A percentile compares a stretch with the other conserved stretches of the same genome.
phyloP scores from a whole-genome alignment of 2,888 invertebrate species.

The Microctonus brassicae region DNA sequence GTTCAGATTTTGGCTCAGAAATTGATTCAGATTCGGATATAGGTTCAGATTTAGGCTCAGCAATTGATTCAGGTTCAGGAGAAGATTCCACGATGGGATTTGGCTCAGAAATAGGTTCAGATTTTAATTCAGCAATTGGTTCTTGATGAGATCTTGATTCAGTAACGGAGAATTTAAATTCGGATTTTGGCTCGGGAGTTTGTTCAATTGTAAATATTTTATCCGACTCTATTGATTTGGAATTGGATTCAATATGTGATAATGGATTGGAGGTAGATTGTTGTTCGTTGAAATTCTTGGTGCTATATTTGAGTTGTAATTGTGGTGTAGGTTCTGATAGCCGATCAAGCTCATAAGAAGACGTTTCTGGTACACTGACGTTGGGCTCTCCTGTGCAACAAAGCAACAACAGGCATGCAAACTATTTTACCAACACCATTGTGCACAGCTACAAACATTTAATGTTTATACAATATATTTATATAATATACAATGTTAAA shows the following conservation, averaged over 20 bases:
- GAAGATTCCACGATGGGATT: constrained; percentile 68
- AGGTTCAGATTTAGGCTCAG: constrained; percentile 67
- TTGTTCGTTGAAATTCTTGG: constrained; percentile 41
- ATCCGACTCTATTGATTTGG: constrained; percentile 67
- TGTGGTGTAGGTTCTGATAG: constrained; percentile 66
- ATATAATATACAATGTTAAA: not conserved
- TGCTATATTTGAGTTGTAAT: constrained; percentile 63
- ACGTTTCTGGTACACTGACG: constrained; percentile 70
- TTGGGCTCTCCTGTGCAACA: constrained; percentile 68
- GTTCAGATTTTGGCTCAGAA: constrained; percentile 66
- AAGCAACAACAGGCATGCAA: constrained; percentile 65
- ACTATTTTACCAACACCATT: constrained; percentile 37
- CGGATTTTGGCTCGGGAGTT: constrained; percentile 62
- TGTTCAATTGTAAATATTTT: constrained; percentile 70
- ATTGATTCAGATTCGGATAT: constrained; percentile 61
- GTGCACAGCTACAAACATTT: not conserved
- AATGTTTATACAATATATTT: not conserved
- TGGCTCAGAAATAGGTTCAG: constrained; percentile 67
- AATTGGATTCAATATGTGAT: constrained; percentile 62
- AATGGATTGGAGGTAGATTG: constrained; percentile 54
- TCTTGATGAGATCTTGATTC: constrained; percentile 71
- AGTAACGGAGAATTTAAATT: constrained; percentile 37
- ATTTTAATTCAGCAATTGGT: constrained; percentile 69
- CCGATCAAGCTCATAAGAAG: constrained; percentile 70
- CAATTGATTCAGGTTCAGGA: constrained; percentile 61